These are phyloP conservation scores for Mesoclemmys tuberculata DNA, from an alignment of 2,113 vertebrate genomes.

Conservation along the genomic window DNA sequence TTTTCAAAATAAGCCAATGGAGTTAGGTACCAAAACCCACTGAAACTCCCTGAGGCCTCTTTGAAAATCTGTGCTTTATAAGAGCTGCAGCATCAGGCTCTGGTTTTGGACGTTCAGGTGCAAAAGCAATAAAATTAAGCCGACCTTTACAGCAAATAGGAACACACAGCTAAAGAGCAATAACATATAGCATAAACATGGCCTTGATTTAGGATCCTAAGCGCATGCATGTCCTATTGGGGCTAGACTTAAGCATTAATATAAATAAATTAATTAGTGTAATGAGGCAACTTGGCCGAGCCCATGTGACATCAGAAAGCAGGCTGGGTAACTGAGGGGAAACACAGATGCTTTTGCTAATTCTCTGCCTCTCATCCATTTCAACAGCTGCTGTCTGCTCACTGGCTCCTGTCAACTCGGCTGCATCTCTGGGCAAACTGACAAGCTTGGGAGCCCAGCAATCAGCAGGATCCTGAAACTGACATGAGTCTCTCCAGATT, in stretches of 20 bases:
- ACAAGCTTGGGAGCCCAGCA: background rate
- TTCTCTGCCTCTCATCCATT: background rate
- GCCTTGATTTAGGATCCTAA: background rate
- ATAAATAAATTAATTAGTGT: background rate
- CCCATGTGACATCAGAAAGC: background rate
- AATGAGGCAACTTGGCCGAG: background rate
- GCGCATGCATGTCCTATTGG: background rate
- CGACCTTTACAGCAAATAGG: background rate
- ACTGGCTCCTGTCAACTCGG: background rate
- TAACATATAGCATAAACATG: background rate
- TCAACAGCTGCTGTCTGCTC: background rate
- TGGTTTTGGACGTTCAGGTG: background rate
- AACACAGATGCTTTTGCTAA: background rate
- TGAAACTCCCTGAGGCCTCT: background rate
- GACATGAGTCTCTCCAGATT: conserved; percentile 10
- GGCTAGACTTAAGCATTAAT: background rate
- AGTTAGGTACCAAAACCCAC: background rate
- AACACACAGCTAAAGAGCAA: background rate
- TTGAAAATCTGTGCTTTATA: background rate
- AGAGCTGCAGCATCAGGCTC: background rate
- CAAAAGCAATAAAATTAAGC: background rate
- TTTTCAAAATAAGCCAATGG: background rate
- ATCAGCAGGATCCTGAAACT: background rate
- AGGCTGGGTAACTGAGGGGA: background rate
- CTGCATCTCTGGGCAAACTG: background rate